These are phyloP conservation scores for Microtus oregoni DNA, from an alignment of 2,113 vertebrate genomes.

Conservation along the genomic window DNA sequence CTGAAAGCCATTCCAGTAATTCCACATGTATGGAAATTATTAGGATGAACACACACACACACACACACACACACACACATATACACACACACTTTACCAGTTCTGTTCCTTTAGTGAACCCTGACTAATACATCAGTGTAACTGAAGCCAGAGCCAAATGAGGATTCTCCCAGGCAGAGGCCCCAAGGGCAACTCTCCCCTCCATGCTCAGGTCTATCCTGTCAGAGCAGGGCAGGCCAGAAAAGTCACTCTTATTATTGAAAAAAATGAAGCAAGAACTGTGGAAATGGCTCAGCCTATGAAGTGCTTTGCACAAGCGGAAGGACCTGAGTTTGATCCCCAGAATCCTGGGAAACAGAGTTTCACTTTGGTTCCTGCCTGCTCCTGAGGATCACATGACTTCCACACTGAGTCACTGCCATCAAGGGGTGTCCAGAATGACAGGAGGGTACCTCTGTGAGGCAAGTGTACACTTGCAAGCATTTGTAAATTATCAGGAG, in stretches of 20 bases:
- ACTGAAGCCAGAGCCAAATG: neutral
- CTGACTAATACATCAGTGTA: neutral
- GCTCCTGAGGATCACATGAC: neutral
- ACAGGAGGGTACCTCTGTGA: neutral
- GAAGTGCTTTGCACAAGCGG: neutral
- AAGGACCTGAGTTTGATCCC: neutral
- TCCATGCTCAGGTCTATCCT: neutral
- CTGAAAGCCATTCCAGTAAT: neutral
- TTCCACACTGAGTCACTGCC: too few relatives aligned
- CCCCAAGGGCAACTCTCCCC: fast-evolving
- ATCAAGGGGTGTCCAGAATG: neutral
- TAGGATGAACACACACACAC: neutral
- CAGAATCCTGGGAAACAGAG: neutral
- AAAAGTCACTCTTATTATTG: neutral
- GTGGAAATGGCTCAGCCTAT: neutral
- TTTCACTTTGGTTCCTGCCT: too few relatives aligned
- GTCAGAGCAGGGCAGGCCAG: neutral
- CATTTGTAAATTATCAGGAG: neutral
- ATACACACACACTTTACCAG: neutral
- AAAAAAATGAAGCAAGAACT: neutral
- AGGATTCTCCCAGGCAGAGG: neutral
- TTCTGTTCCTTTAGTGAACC: neutral
- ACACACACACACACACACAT: too few relatives aligned
- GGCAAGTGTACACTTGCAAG: neutral
- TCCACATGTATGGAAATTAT: neutral